Evolutionary conservation across 2,113 vertebrate species (phyloP).

Genomic region (Scartelaos histophorus): DNA sequence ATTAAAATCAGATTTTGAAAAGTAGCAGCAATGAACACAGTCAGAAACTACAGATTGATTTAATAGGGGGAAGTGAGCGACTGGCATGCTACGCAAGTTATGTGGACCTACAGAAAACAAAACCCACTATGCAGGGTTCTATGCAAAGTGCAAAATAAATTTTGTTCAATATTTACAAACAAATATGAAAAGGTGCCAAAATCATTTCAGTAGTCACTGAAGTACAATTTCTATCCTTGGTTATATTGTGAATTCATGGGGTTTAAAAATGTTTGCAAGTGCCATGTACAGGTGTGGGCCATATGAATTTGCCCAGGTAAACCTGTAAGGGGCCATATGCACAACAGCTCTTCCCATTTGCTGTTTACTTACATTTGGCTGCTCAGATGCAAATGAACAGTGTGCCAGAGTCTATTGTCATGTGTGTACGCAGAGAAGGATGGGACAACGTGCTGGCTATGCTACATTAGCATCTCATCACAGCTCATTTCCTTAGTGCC

Average conservation of each 20-base stretch:
- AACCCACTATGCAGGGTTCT: not conserved
- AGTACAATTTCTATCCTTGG: not conserved
- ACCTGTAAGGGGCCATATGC: not conserved
- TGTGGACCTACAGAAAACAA: constrained; percentile 58
- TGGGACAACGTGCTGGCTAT: constrained; percentile 42
- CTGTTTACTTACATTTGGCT: constrained; percentile 54
- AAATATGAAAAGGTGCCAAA: not conserved
- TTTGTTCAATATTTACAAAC: not conserved
- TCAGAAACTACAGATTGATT: constrained; percentile 60
- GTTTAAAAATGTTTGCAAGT: constrained; percentile 8
- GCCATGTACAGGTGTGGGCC: constrained; percentile 13
- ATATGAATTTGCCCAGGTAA: constrained; percentile 3
- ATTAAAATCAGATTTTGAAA: constrained; percentile 71
- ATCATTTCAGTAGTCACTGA: not conserved
- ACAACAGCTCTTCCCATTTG: constrained; percentile 11
- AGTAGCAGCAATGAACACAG: constrained; percentile 69
- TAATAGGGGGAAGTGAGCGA: constrained; percentile 57
- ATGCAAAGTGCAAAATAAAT: not conserved
- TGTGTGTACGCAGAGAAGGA: constrained; percentile 42
- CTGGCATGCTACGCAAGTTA: constrained; percentile 51
- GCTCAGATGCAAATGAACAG: constrained; percentile 31
- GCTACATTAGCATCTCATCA: constrained; percentile 71
- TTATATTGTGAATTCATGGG: not conserved
- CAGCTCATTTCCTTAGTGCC: constrained; percentile 71
- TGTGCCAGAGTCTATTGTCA: not conserved